These are phyloP conservation scores for Squalus acanthias DNA, from an alignment of 2,797 vertebrate genomes.

Conservation along the genomic window DNA sequence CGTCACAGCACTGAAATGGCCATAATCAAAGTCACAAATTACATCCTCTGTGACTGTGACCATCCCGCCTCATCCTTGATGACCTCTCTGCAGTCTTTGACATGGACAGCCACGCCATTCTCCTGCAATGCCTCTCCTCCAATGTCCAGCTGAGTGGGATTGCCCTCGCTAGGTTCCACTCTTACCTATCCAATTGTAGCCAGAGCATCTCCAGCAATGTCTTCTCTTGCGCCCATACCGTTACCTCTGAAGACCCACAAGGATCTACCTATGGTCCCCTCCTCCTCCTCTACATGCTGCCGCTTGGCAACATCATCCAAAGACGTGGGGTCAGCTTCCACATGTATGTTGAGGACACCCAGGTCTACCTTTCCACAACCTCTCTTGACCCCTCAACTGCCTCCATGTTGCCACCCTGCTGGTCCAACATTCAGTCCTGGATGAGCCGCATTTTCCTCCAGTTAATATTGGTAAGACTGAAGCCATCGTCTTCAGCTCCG, in stretches of 20 bases:
- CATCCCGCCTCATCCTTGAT: neutral
- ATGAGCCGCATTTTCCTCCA: neutral
- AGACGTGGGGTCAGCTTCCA: neutral
- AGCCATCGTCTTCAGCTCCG: neutral
- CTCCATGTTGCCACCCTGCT: neutral
- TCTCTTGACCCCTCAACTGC: neutral
- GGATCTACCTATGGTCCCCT: neutral
- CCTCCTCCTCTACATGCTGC: neutral
- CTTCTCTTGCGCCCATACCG: neutral
- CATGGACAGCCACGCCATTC: neutral
- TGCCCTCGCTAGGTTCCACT: neutral
- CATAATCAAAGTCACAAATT: neutral
- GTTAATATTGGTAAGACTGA: neutral
- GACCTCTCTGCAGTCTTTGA: neutral
- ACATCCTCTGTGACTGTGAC: neutral
- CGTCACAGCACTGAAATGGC: neutral
- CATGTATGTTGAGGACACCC: neutral
- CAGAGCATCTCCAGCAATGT: neutral
- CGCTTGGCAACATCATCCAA: neutral
- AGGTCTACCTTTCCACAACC: neutral
- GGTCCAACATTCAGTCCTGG: neutral
- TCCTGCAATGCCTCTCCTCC: neutral
- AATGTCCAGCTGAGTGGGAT: neutral
- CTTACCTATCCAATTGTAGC: neutral
- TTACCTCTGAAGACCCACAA: neutral